These are phyloP conservation scores for Magallana ariakensis DNA, from an alignment of 1,140 invertebrate genomes.

Conservation along the genomic window DNA sequence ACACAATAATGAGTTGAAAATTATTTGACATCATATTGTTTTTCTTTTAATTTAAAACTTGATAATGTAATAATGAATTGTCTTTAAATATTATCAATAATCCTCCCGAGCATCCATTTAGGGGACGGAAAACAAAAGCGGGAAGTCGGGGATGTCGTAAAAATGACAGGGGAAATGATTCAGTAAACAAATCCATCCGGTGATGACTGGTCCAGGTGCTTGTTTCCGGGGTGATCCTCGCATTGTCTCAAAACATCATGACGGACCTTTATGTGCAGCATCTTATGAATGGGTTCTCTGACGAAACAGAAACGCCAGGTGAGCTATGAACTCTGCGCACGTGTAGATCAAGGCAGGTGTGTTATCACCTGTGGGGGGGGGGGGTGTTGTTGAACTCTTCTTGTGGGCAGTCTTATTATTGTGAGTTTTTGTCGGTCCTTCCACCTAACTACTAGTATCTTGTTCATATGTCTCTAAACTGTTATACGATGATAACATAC, in stretches of 20 bases:
- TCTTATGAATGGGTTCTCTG: background rate
- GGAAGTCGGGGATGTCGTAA: background rate
- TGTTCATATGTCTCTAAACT: no score
- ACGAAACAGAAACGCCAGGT: background rate
- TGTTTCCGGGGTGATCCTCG: background rate
- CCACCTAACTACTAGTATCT: no score
- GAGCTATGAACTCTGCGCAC: background rate
- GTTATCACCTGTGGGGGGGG: no score
- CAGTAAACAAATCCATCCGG: conserved; percentile 18
- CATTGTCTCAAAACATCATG: background rate
- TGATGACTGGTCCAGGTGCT: background rate
- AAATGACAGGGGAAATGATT: conserved; percentile 26
- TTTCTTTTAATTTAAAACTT: no score
- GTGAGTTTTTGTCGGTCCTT: no score
- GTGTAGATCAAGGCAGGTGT: no score
- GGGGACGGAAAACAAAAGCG: background rate
- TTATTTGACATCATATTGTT: no score
- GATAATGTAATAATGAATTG: background rate
- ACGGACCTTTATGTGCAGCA: background rate
- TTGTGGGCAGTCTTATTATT: no score
- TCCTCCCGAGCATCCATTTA: background rate
- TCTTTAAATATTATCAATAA: background rate
- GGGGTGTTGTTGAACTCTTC: no score
- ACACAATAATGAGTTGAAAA: no score
- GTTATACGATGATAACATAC: no score